Base-by-base conservation (phyloP, 2,888 invertebrate genomes). In the Zaprionus bogoriensis region DNA sequence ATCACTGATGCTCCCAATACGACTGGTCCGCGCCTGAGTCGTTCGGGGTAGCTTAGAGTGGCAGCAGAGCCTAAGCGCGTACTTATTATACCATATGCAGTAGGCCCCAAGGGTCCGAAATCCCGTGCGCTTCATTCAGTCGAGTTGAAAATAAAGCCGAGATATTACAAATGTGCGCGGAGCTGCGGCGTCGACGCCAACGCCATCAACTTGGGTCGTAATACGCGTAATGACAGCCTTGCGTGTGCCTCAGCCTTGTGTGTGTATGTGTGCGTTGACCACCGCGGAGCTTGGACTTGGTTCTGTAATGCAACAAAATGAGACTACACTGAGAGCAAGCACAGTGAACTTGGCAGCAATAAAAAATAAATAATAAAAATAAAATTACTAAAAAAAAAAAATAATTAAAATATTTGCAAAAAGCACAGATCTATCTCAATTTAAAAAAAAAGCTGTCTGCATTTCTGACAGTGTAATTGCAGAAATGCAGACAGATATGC, bases 221-320 rank as follows among this genome's bases (percentile, higher is more conserved):
- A 66, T 63, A 52, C 62, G 46, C 62, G 69, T 87, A 82, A 82
- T 87, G 78, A 81, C 81, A 84, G 75, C 64, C 54, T 84, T 66
- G 81, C 81, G 73, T 82, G 81, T 81, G 69, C 50, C 30, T 28
- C 32, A 42, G 14, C 32, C 22, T 0, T 41, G 20, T 22, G n/a
- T 14, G 9, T 17, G 19, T 5, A 7, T 36, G 20, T 47, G 9
- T n/a, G 17, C 47, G 20, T 63, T 64, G 55, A 68, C 61, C 55
- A 50, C 19, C 51, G 42, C 51, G 23, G 50, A 39, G 47, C n/a
- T 32, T 23, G 32, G 41, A 44, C 38, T 53, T 41, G 42, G 41
- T 41, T 50, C 57, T 50, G 42, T 51, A 55, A 41, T 44, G 51
- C 17, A 32, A 14, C 42, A 39, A 48, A 36, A 36, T 36, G 32